These are phyloP conservation scores for Sinonovacula constricta DNA, from an alignment of 1,140 invertebrate genomes.

Conservation along the genomic window DNA sequence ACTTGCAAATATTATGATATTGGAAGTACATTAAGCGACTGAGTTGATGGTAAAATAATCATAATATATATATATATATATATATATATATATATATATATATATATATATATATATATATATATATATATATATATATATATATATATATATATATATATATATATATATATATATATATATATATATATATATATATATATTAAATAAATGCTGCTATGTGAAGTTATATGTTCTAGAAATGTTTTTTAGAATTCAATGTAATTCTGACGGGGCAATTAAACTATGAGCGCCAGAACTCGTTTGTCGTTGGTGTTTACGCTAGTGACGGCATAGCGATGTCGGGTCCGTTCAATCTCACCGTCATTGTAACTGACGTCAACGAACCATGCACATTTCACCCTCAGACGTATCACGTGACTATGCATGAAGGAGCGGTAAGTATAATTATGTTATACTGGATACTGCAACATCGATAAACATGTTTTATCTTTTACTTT, in stretches of 20 bases:
- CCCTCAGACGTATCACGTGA: constrained; percentile 13
- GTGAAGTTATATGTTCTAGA: background rate
- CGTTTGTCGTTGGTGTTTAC: constrained; percentile 9
- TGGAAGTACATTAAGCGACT: too few relatives aligned
- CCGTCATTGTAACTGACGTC: constrained; percentile 12
- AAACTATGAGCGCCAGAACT: constrained; percentile 18
- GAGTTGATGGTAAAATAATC: too few relatives aligned
- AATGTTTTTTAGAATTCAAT: background rate
- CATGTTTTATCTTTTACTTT: too few relatives aligned
- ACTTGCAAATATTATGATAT: too few relatives aligned
- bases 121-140: too few relatives aligned
- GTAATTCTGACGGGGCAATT: background rate
- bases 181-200: background rate
- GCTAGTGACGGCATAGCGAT: constrained; percentile 16
- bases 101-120: too few relatives aligned
- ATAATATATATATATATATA: too few relatives aligned
- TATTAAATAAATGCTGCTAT: background rate
- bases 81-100: too few relatives aligned
- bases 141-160: too few relatives aligned
- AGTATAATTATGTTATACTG: constrained; percentile 4
- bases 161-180: background rate
- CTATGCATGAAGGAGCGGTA: constrained; percentile 31
- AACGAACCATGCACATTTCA: constrained; percentile 14
- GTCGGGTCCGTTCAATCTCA: constrained; percentile 12
- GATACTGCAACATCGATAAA: too few relatives aligned